phyloP scores from a whole-genome alignment of 2,113 vertebrate genomes.

The Pelecanoides urinatrix region DNA sequence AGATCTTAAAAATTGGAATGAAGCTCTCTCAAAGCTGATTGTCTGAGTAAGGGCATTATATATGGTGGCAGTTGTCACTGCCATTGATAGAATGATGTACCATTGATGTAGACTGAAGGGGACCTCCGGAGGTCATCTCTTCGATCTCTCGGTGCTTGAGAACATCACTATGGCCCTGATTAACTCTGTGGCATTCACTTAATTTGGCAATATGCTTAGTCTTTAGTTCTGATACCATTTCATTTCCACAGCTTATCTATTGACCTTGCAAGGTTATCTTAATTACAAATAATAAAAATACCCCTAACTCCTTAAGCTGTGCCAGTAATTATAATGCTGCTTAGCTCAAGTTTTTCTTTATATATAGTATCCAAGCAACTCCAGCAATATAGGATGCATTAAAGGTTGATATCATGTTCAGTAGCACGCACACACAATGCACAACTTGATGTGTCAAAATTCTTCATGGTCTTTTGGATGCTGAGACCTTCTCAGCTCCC shows the following conservation, averaged over 20 bases:
- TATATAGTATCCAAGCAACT: neutral
- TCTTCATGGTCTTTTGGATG: neutral
- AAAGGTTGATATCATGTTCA: neutral
- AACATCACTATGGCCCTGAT: neutral
- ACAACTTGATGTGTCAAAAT: neutral
- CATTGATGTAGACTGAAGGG: neutral
- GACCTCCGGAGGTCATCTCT: neutral
- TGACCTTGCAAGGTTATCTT: conserved; percentile 41
- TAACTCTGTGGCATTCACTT: neutral
- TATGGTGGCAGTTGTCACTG: neutral
- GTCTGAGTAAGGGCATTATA: neutral
- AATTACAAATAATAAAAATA: conserved; percentile 35
- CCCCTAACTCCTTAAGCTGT: neutral
- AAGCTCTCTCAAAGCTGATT: neutral
- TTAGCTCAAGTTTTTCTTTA: neutral
- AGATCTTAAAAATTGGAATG: neutral
- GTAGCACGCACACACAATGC: neutral
- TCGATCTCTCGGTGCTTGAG: neutral
- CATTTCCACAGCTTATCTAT: conserved; percentile 11
- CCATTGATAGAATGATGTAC: neutral
- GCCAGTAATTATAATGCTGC: conserved; percentile 1
- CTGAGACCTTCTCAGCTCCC: neutral
- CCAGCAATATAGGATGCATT: neutral
- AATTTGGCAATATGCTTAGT: neutral
- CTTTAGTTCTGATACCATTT: neutral